Conservation (phyloP, 37 sponge, comb jelly and placozoan genomes). For the Mnemiopsis leidyi region DNA sequence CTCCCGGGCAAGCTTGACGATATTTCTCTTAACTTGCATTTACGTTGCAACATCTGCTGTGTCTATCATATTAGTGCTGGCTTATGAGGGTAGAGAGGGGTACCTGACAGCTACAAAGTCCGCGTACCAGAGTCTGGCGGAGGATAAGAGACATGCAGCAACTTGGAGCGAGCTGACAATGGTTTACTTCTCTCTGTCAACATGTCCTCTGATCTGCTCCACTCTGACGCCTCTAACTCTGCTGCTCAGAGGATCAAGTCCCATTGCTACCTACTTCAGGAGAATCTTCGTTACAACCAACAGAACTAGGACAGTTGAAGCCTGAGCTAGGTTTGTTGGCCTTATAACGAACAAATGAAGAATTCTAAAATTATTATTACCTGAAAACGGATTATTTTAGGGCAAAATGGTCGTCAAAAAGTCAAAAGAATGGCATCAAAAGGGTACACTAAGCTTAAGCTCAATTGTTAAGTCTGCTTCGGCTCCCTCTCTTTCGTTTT, state of each 20-base stretch:
- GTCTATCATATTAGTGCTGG: neutral
- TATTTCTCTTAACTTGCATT: neutral
- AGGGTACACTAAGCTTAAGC: too few species aligned
- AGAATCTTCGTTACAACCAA: too few species aligned
- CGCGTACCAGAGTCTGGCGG: neutral
- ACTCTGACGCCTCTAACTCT: neutral
- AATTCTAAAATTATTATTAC: too few species aligned
- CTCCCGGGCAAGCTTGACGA: neutral
- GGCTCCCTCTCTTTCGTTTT: too few species aligned
- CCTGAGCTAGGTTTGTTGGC: too few species aligned
- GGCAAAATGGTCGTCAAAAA: too few species aligned
- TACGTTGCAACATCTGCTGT: neutral
- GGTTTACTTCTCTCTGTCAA: neutral
- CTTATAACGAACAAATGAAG: too few species aligned
- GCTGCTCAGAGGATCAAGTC: neutral
- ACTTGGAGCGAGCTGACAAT: neutral
- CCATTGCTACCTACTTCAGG: too few species aligned
- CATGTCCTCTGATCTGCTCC: neutral
- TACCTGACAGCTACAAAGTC: neutral
- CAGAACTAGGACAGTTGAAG: too few species aligned
- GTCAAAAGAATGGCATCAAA: too few species aligned
- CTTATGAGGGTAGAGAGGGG: neutral
- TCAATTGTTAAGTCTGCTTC: too few species aligned
- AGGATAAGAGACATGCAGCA: neutral
- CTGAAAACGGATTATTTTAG: too few species aligned